Evolutionary conservation across 1,140 invertebrate species (phyloP).

Genomic region (Campoletis sonorensis): DNA sequence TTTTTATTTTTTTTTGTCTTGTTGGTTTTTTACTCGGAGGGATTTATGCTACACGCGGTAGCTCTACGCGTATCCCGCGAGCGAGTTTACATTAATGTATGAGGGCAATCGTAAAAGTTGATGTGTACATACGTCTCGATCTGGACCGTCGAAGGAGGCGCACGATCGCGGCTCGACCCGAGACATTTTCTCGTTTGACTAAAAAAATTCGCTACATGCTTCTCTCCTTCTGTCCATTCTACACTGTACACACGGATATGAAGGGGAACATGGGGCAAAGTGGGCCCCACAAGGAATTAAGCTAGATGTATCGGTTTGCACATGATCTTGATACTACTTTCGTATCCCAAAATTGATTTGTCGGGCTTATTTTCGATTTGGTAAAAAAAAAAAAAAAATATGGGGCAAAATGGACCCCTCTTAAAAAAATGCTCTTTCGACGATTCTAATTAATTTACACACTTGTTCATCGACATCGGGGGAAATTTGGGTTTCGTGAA

Average conservation of each 20-base stretch:
- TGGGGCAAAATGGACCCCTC: no score
- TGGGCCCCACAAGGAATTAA: no score
- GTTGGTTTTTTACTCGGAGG: constrained; percentile 33
- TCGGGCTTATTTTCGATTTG: no score
- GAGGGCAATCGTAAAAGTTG: constrained; percentile 75
- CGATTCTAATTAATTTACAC: no score
- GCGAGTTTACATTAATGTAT: constrained; percentile 75
- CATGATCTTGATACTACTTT: no score
- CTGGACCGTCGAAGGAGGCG: constrained; percentile 39
- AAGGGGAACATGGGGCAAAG: no score
- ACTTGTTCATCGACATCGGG: no score
- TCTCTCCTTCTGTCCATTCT: constrained; percentile 33
- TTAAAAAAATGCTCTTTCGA: no score
- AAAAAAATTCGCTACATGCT: constrained; percentile 69
- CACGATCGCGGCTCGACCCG: constrained; percentile 3
- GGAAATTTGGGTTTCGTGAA: no score
- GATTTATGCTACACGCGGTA: constrained; percentile 23
- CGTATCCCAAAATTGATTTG: no score
- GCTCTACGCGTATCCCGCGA: constrained; percentile 44
- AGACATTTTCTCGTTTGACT: constrained; percentile 68
- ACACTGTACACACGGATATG: neutral
- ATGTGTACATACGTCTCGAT: constrained; percentile 75
- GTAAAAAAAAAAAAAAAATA: no score
- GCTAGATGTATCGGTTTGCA: no score
- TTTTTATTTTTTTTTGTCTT: neutral